Percentiles rank a stretch among this genome's conserved stretches.
Conservation (phyloP, 2,797 vertebrate species). For the Sarcoramphus papa region DNA sequence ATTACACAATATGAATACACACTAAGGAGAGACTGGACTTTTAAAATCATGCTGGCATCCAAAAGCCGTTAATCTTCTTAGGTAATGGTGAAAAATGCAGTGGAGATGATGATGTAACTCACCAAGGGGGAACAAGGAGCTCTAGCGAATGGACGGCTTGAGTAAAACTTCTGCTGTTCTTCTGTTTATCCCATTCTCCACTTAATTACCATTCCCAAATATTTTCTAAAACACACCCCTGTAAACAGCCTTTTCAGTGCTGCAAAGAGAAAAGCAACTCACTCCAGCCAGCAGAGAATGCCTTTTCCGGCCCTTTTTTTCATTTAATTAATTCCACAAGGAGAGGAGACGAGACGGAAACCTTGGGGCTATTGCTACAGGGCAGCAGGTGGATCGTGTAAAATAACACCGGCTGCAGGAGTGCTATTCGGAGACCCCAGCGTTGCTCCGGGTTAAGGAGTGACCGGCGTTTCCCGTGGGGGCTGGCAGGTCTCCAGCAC, state of each 20-base stretch:
- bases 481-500: background rate
- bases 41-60: background rate
- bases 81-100: background rate
- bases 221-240: background rate
- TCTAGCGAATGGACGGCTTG: background rate
- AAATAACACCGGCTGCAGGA: background rate
- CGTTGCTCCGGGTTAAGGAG: rapidly evolving
- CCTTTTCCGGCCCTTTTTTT: background rate
- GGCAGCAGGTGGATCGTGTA: background rate
- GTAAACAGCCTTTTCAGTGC: background rate
- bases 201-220: background rate
- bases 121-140: background rate
- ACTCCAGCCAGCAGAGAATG: background rate
- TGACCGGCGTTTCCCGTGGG: background rate
- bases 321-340: background rate
- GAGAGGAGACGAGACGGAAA: background rate
- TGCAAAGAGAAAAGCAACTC: background rate
- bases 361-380: rapidly evolving
- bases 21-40: background rate
- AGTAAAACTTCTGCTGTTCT: background rate
- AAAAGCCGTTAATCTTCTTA: slow-evolving; percentile 30
- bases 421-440: rapidly evolving
- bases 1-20: background rate
- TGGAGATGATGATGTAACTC: background rate
- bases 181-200: background rate